Evolutionary conservation across 35 echinoderm and acorn worm genomes (phyloP), one percentile per base, ranked within the genome.

Genomic region (Acanthaster planci): DNA sequence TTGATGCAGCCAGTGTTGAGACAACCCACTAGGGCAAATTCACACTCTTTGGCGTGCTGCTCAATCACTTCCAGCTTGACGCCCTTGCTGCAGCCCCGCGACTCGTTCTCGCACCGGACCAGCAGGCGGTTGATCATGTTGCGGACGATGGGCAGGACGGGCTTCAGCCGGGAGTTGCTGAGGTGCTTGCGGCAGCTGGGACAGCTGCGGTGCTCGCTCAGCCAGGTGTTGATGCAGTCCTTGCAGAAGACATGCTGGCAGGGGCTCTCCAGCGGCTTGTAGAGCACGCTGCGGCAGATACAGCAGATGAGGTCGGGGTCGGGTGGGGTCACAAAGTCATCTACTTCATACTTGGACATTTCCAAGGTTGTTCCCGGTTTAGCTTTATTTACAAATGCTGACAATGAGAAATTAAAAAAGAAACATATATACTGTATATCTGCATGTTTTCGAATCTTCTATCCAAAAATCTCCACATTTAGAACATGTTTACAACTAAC

Each of bases 51-150:
- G 5, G 80, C 50, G 51, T 99, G 96, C 2, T 9, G 84, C n/a
- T 90, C 81, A 51, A 93, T 88, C 52, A 89, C 78, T 55, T 99
- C 96, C 35, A 99, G 84, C 77, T 91, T 87, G 32, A 94, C 57
- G 14, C 83, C 78, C 8, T 82, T 39, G 18, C 22, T 53, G 50
- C 96, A 99, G 40, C 96, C 96, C 22, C 83, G 85, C 16, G 82
- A 76, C 34, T 40, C 29, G 80, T 99, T 94, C 29, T 99, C 92
- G 39, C 95, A 99, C 5, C 80, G 60, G 18, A 99, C 92, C 10
- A 94, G 67, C 39, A 99, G 81, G 36, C 92, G 83, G 56, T 97
- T 99, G 76, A 99, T 99, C 96, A 99, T 99, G 72, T 97, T 99
- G 9, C 85, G 34, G 2, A 99, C 89, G 14, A 99, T 94, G 18